phyloP scores from a whole-genome alignment of 1,140 invertebrate genomes.

The Maconellicoccus hirsutus region DNA sequence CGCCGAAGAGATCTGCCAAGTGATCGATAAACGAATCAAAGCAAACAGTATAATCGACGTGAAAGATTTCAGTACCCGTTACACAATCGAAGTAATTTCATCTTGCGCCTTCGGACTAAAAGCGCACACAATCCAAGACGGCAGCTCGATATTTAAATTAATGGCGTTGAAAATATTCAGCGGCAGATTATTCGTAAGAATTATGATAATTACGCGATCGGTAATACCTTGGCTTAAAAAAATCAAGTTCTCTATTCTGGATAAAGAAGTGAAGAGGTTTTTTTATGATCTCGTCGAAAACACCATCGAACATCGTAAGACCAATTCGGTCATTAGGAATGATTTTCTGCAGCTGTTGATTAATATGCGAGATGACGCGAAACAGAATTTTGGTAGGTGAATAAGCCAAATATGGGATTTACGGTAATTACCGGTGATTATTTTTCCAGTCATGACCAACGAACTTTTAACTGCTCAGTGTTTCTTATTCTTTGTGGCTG shows the following conservation, averaged over 20 bases:
- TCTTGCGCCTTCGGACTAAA: constrained; percentile 45
- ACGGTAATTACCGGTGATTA: too few species aligned
- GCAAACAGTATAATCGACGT: constrained; percentile 32
- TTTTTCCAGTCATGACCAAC: not conserved
- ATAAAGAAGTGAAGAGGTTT: constrained; percentile 33
- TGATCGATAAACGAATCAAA: not conserved
- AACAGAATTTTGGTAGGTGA: too few species aligned
- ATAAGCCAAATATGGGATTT: too few species aligned
- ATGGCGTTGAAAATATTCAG: constrained; percentile 36
- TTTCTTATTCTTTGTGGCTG: constrained; percentile 47
- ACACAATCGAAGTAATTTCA: constrained; percentile 44
- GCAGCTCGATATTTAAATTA: constrained; percentile 38
- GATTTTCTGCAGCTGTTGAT: constrained; percentile 35
- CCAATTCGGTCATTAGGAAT: constrained; percentile 36
- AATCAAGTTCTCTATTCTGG: constrained; percentile 25
- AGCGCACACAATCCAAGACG: constrained; percentile 40
- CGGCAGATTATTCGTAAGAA: constrained; percentile 12
- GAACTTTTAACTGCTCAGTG: constrained; percentile 40
- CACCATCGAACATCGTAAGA: constrained; percentile 36
- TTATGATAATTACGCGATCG: constrained; percentile 22
- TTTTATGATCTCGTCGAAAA: constrained; percentile 39
- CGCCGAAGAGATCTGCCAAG: constrained; percentile 25
- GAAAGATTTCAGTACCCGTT: constrained; percentile 37
- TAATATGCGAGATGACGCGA: not conserved
- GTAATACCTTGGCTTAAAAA: constrained; percentile 25